Evolutionary conservation across 2,888 invertebrate genomes (phyloP), one percentile per base, ranked within the genome.

Genomic region (Drosophila ustulata): DNA sequence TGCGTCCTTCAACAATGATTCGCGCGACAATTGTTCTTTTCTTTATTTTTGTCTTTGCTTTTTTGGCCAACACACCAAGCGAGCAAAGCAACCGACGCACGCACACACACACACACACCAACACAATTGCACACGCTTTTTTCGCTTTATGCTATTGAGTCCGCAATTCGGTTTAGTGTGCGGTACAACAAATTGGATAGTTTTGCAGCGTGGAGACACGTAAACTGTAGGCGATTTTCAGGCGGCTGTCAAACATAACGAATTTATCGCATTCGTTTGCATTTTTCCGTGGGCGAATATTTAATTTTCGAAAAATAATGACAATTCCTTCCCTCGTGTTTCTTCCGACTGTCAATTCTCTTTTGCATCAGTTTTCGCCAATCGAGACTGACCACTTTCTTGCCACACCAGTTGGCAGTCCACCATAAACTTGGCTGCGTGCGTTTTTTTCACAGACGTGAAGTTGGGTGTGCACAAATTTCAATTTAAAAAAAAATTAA

Each of bases 81-180:
- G 18, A 18, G 18, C 18, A 11, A 75, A 57, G 26, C 66, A 71
- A 80, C 86, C 82, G 74, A 77, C 87, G 67, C 79, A 82, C 75
- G 69, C 80, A 78, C 87, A 86, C 83, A 82, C 80, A 82, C 80
- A 78, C 87, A 86, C 83, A 82, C 87, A 88, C 83, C 76, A 83
- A 77, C 71, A 67, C 84, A 83, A 65, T 70, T 62, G 66, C 71
- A 86, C 83, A 74, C 78, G 75, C 69, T 88, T 77, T 88, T 86
- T 88, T 78, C 71, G 67, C 71, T 76, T 76, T 78, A 57, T 70
- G 58, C 28, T 78, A 26, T 47, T 55, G 41, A 51, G 18, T 52
- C 53, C 49, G 56, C 63, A 52, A 61, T 61, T 53, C 47, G 56
- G 30, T 61, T 69, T 45, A 53, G 51, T 56, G 52, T 67, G 62